Conservation (phyloP, 2,888 invertebrate species). For the Pandemis heparana region DNA sequence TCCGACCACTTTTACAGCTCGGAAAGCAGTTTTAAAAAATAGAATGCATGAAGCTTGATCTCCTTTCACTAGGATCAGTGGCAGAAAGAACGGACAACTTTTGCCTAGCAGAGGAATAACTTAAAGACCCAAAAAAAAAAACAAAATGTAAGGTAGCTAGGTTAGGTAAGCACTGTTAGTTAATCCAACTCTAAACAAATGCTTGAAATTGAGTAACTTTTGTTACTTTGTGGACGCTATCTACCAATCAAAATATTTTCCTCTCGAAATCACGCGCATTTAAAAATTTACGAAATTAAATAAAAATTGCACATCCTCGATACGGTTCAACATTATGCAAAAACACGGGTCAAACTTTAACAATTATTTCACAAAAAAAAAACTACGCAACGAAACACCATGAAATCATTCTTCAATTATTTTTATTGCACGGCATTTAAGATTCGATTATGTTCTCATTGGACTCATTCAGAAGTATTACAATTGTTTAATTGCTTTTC, state of each 20-base stretch:
- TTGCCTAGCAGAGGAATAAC: too few relatives aligned
- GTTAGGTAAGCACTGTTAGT: neutral
- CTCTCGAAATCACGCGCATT: neutral
- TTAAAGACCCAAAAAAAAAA: too few relatives aligned
- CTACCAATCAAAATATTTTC: neutral
- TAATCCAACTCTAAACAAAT: neutral
- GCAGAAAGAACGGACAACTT: too few relatives aligned
- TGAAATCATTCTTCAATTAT: constrained; percentile 34
- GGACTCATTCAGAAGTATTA: constrained; percentile 19
- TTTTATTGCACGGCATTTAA: constrained; percentile 17
- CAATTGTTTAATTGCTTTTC: constrained; percentile 17
- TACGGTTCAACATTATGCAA: constrained; percentile 23
- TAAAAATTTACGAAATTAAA: constrained; percentile 8
- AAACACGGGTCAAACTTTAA: constrained; percentile 19
- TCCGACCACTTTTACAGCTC: too few relatives aligned
- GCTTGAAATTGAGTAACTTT: neutral
- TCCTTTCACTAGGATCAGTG: too few relatives aligned
- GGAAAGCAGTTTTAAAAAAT: too few relatives aligned
- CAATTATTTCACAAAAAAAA: constrained; percentile 32
- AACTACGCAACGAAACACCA: constrained; percentile 29
- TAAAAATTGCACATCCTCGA: constrained; percentile 6
- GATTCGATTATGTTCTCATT: constrained; percentile 22
- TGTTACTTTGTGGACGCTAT: neutral
- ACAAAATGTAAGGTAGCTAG: too few relatives aligned
- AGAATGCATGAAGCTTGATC: too few relatives aligned